Evolutionary conservation across 2,113 vertebrate genomes (phyloP), one percentile per base, ranked within the genome.

Genomic region (Hemiprocne comata): DNA sequence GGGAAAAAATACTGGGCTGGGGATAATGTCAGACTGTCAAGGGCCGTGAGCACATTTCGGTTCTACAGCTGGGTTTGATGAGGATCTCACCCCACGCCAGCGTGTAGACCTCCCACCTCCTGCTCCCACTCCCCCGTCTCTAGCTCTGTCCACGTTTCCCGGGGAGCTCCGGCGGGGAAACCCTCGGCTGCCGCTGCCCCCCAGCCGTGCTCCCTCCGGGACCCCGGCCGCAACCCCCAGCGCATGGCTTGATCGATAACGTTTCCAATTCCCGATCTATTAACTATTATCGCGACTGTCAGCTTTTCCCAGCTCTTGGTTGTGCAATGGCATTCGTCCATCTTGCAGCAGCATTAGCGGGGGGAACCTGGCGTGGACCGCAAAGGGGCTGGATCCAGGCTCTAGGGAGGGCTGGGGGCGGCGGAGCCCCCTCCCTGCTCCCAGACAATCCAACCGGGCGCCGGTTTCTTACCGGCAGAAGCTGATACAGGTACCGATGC

Each of bases 241-340:
- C 26, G 33, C 24, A 3, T 4, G 9, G 33, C 31, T 11, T 38
- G 46, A 15, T 20, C 26, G 2, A 16, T 51, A 17, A 6, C 54
- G n/a, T 31, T 2, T 28, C 53, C 34, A 2, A 8, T 6, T 60
- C 16, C 25, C 6, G 3, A 34, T 11, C 17, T 7, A 10, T 31
- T 3, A 2, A 6, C 23, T 1, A 3, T 7, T 13, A 15, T 2
- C 16, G 7, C 3, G 61, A 26, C 55, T 14, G 5, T 7, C 2
- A 21, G 83, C 69, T 50, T 16, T 17, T 48, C 54, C 40, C 62
- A 9, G n/a, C 44, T 17, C 38, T 20, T 17, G 13, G 1, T 8
- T 33, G 21, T 11, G 55, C 25, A 5, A 6, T 1, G 44, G 7
- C 2, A 6, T 18, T 11, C 11, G 1, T 17, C 17, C 46, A 11